Conservation (phyloP, 2,888 invertebrate genomes). For the Agrotis ipsilon region DNA sequence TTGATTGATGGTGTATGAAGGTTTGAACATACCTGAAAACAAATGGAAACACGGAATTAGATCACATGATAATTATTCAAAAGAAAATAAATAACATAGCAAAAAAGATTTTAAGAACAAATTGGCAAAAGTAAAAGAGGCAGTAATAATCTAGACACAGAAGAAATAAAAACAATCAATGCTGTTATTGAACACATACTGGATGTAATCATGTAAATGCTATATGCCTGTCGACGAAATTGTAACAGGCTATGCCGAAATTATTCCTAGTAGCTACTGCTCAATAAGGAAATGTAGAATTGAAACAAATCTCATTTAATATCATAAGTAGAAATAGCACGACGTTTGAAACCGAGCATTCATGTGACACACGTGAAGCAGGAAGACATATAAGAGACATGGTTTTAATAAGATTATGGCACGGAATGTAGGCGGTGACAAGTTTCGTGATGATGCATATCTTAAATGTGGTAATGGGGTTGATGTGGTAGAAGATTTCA, state of each 20-base stretch:
- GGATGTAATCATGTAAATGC: background rate
- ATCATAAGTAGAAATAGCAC: slow-evolving; percentile 38
- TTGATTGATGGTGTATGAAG: background rate
- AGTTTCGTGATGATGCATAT: slow-evolving; percentile 52
- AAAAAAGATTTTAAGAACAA: background rate
- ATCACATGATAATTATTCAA: background rate
- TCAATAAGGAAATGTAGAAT: slow-evolving; percentile 32
- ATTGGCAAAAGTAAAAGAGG: too few relatives aligned
- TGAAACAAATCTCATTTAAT: slow-evolving; percentile 42
- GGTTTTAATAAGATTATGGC: slow-evolving; percentile 71
- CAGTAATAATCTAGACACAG: too few relatives aligned
- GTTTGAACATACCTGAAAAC: slow-evolving; percentile 59
- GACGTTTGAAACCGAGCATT: slow-evolving; percentile 30
- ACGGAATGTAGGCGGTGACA: slow-evolving; percentile 63
- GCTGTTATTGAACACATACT: background rate
- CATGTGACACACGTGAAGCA: slow-evolving; percentile 63
- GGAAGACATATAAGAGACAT: slow-evolving; percentile 70
- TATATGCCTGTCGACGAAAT: background rate
- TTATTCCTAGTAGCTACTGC: background rate
- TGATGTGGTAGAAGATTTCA: background rate
- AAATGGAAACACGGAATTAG: slow-evolving; percentile 19
- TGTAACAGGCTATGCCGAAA: background rate
- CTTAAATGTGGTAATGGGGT: slow-evolving; percentile 32
- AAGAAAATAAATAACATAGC: background rate
- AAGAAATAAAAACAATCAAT: background rate